Evolutionary conservation across 2,797 vertebrate species (phyloP), one percentile per base, ranked within the genome.

Genomic region (Clarias platycephalus): DNA sequence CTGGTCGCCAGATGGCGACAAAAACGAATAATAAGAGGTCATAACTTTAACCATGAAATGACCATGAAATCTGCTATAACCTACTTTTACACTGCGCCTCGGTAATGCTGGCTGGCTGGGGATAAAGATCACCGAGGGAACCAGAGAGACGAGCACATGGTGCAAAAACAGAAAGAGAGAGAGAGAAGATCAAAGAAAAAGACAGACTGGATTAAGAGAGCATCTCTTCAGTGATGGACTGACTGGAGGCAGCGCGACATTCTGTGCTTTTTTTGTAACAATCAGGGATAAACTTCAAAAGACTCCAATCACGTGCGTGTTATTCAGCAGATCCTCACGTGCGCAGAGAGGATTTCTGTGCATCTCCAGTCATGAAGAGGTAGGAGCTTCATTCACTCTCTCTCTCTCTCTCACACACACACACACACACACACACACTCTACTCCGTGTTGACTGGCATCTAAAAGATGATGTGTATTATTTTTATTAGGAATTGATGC

Each of bases 1-100:
- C 28, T 10, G 22, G 1, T 66, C 88, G 40, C 80, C 80, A 88
- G 88, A 28, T 80, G 88, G 85, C 85, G 83, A 63, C 67, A 66
- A 79, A 44, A 81, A 40, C 20, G 31, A 53, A 62, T 68, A 78
- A 68, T 24, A 37, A 85, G 86, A 49, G 71, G 34, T 26, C 26
- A 40, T 9, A 81, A 81, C 58, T 9, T 55, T 26, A 84, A 81
- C 63, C 71, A 74, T 60, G 70, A 85, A 71, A 79, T 82, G 85
- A 83, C 72, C 76, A 76, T 57, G 24, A 62, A 76, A 34, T 66
- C 57, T 80, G 84, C 85, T 37, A 79, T 85, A 86, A 85, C 83
- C 85, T 55, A 86, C 68, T 85, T 83, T 68, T 55, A 12, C 53
- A 28, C 64, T 34, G 55, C 62, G 74, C 44, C 72, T 86, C 82